Base-by-base conservation (phyloP, 2,797 vertebrate genomes). In the Anguilla obscura region DNA sequence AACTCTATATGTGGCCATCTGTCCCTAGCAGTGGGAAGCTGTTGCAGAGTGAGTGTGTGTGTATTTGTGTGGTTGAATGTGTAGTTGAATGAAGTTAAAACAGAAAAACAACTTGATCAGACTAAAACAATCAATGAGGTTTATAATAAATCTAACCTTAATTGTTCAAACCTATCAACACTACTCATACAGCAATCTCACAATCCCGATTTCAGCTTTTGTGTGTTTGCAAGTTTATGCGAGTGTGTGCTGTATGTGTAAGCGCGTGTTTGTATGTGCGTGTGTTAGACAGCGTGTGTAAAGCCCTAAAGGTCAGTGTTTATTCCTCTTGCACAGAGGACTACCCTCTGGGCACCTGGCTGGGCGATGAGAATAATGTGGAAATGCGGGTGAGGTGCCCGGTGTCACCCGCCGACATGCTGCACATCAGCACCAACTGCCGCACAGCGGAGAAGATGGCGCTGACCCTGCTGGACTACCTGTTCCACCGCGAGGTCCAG, bases 361-460 rank as follows among this genome's bases (percentile, higher is more conserved):
- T 99, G 0, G 99, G 99, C 0, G 98, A 99, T 0, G 99, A 99
- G 91, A 98, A 95, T 92, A 99, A 99, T 86, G 93, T 97, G 0
- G 98, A 99, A 95, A 98, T 98, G 97, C 95, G 98, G 0, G 98
- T 99, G 4, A 98, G 99, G 58, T 98, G 96, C 63, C 98, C 98
- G 24, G 97, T 99, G 92, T 98, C 98, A 1, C 92, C 97, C 0
- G 97, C 97, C 0, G 99, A 99, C 93, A 99, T 99, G 98, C 94
- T 99, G 86, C 98, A 99, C 91, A 98, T 99, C 94, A 97, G 97
- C 94, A 98, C 98, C 60, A 99, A 98, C 93, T 99, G 99, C 91
- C 98, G 98, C 88, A 99, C 99, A 0, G 97, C 99, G 0, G 99
- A 99, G 95, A 99, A 99, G 94, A 99, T 99, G 98, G 99, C 98